A percentile compares a stretch with the other conserved stretches of the same genome.
These are phyloP conservation scores for Torymus tubicola DNA, from an alignment of 2,888 invertebrate genomes.

Conservation along the genomic window DNA sequence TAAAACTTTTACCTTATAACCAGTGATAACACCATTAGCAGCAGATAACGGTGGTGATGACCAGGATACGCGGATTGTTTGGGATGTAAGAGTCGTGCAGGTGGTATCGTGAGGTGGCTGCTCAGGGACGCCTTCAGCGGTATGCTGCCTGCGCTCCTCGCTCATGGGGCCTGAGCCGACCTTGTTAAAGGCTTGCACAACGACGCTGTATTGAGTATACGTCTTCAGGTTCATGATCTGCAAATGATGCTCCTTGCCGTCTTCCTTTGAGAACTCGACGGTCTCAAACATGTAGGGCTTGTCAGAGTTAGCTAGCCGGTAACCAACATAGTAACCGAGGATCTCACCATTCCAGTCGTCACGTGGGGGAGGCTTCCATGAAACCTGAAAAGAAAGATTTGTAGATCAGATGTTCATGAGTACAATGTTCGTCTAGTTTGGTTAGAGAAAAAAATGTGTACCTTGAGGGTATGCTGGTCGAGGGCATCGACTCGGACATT, in stretches of 20 bases:
- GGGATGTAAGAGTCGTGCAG: slow-evolving; percentile 94
- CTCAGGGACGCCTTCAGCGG: slow-evolving; percentile 95
- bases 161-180: slow-evolving; percentile 95
- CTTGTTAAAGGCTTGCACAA: slow-evolving; percentile 96
- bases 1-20: slow-evolving; percentile 83
- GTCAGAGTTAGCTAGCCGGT: slow-evolving; percentile 89
- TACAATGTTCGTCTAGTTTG: not conserved
- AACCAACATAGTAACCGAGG: slow-evolving; percentile 92
- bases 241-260: slow-evolving; percentile 92
- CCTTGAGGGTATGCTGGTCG: slow-evolving; percentile 89
- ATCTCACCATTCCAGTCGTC: slow-evolving; percentile 96
- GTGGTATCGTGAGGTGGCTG: slow-evolving; percentile 94
- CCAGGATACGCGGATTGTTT: slow-evolving; percentile 96
- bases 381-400: slow-evolving; percentile 77
- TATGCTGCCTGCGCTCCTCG: slow-evolving; percentile 92
- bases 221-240: slow-evolving; percentile 90
- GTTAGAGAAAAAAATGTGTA: slow-evolving; percentile 50
- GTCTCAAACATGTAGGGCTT: slow-evolving; percentile 94
- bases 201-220: slow-evolving; percentile 96
- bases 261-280: slow-evolving; percentile 93
- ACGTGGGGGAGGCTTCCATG: slow-evolving; percentile 93
- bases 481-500: slow-evolving; percentile 90
- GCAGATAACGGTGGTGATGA: slow-evolving; percentile 93
- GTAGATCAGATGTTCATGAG: not conserved
- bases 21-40: slow-evolving; percentile 96